These are phyloP conservation scores for Gymnoscopelus microlampas DNA, from an alignment of 2,797 vertebrate species.

Conservation along the genomic window DNA sequence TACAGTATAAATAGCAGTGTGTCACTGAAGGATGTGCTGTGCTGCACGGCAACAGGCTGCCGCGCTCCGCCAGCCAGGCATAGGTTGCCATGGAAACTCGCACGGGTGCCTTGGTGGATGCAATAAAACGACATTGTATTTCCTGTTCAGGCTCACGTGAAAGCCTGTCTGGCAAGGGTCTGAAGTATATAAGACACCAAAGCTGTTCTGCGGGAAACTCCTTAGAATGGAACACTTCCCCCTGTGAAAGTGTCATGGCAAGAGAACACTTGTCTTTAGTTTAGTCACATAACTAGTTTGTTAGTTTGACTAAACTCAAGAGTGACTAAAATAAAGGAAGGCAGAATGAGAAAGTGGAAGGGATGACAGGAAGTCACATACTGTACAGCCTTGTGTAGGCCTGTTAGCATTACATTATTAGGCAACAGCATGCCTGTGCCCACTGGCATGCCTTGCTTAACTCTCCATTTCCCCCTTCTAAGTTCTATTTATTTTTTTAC, in stretches of 20 bases:
- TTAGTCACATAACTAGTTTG: too few relatives aligned
- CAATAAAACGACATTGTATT: not conserved
- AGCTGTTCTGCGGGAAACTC: not conserved
- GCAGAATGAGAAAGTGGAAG: conserved; percentile 8
- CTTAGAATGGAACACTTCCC: too few relatives aligned
- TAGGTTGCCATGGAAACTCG: conserved; percentile 42
- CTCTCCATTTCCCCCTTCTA: not conserved
- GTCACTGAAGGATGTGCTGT: conserved; percentile 23
- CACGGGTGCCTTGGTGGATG: conserved; percentile 7
- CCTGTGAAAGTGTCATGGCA: not conserved
- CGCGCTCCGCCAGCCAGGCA: conserved; percentile 8
- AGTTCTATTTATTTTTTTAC: too few relatives aligned
- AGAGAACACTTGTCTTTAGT: not conserved
- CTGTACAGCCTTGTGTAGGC: not conserved
- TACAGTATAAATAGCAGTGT: conserved; percentile 36
- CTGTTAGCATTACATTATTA: not conserved
- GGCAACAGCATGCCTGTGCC: too few relatives aligned
- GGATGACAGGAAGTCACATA: not conserved
- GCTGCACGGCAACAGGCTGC: conserved; percentile 10
- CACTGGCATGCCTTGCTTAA: too few relatives aligned
- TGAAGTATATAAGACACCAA: not conserved
- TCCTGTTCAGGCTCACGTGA: not conserved
- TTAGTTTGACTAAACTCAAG: too few relatives aligned
- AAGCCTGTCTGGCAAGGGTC: not conserved
- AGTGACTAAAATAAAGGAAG: not conserved